Evolutionary conservation across 2,113 vertebrate species (phyloP).

Genomic region (Callionymus lyra): DNA sequence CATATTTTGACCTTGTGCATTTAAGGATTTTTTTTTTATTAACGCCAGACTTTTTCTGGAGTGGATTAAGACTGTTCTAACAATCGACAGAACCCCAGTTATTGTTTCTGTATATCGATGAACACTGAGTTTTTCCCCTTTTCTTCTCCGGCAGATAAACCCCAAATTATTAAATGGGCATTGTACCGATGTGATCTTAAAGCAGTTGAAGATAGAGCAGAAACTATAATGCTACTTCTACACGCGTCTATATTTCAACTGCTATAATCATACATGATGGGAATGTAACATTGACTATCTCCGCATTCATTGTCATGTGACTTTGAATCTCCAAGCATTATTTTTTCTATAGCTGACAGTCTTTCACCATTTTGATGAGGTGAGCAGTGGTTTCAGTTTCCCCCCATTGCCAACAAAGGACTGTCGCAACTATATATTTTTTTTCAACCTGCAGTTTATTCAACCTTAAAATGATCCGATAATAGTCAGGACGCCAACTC

Average conservation of each 20-base stretch:
- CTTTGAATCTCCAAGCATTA: constrained; percentile 46
- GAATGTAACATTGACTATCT: constrained; percentile 54
- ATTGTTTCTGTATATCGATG: constrained; percentile 41
- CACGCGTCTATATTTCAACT: constrained; percentile 39
- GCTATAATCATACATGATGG: constrained; percentile 45
- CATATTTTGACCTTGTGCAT: too few species aligned
- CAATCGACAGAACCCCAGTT: not conserved
- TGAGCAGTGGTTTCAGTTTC: constrained; percentile 74
- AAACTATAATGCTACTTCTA: constrained; percentile 41
- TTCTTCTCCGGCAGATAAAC: constrained; percentile 20
- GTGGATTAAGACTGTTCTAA: too few species aligned
- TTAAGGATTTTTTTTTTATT: too few species aligned
- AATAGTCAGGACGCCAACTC: constrained; percentile 62
- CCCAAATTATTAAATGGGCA: constrained; percentile 29
- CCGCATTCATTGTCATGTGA: constrained; percentile 72
- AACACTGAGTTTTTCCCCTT: constrained; percentile 30
- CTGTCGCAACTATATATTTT: constrained; percentile 44
- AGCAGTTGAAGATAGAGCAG: constrained; percentile 15
- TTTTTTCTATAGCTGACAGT: constrained; percentile 49
- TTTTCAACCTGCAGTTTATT: constrained; percentile 63
- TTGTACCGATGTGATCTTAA: constrained; percentile 40
- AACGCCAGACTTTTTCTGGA: too few species aligned
- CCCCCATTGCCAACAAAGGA: constrained; percentile 45
- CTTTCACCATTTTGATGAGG: constrained; percentile 87
- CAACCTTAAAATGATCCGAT: constrained; percentile 84